phyloP scores from a whole-genome alignment of 2,797 vertebrate genomes.

The Eutrigla gurnardus region DNA sequence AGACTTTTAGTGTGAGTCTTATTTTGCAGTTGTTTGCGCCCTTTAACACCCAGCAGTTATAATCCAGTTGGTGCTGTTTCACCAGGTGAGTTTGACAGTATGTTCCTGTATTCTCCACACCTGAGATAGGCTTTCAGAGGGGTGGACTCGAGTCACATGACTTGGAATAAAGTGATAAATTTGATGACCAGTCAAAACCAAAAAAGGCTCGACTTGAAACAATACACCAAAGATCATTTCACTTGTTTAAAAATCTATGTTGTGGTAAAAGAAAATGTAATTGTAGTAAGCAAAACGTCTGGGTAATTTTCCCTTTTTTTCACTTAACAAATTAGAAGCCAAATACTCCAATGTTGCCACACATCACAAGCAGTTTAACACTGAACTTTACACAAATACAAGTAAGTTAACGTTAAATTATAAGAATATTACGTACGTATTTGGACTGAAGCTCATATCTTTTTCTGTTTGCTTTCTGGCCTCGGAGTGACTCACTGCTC shows the following conservation, averaged over 20 bases:
- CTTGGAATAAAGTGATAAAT: background rate
- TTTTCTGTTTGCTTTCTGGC: constrained; percentile 22
- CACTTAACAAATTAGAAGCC: background rate
- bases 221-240: no score
- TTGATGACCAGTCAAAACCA: no score
- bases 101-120: constrained; percentile 16
- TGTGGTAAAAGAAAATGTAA: no score
- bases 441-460: background rate
- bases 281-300: no score
- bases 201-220: no score
- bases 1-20: constrained; percentile 14
- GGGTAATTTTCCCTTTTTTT: background rate
- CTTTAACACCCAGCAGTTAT: constrained; percentile 50
- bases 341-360: no score
- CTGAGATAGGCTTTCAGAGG: background rate
- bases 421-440: background rate
- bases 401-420: background rate
- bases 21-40: background rate
- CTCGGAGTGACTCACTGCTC: background rate
- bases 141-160: background rate
- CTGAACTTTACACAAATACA: background rate
- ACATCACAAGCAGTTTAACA: background rate
- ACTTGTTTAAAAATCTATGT: no score
- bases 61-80: constrained; percentile 56
- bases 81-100: constrained; percentile 52